Percentiles rank a stretch among this genome's conserved stretches.
These are phyloP conservation scores for Cirrhinus mrigala DNA, from an alignment of 2,797 vertebrate species.

Conservation along the genomic window DNA sequence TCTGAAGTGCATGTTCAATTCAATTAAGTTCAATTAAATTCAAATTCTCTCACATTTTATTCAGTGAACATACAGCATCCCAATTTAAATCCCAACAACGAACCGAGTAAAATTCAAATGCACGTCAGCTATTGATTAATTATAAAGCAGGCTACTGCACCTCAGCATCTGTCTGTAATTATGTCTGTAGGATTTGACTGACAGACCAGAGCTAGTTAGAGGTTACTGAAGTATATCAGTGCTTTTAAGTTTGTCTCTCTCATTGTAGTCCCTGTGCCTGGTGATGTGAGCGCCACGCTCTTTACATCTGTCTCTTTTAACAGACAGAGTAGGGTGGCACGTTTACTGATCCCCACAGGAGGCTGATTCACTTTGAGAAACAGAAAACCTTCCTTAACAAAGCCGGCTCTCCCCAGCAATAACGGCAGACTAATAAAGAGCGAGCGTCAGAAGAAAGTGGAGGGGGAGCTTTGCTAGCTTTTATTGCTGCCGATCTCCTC, in stretches of 20 bases:
- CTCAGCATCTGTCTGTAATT: slow-evolving; percentile 21
- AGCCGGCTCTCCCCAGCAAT: slow-evolving; percentile 45
- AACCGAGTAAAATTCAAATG: background rate
- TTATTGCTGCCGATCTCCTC: slow-evolving; percentile 68
- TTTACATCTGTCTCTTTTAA: slow-evolving; percentile 31
- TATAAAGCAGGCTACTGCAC: background rate
- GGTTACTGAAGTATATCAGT: slow-evolving; percentile 39
- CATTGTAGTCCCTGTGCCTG: slow-evolving; percentile 4
- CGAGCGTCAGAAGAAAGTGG: slow-evolving; percentile 53
- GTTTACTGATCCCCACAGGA: slow-evolving; percentile 45
- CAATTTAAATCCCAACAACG: background rate
- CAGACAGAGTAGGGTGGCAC: slow-evolving; percentile 21
- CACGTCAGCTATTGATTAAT: slow-evolving; percentile 6
- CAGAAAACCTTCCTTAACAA: slow-evolving; percentile 55
- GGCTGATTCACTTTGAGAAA: slow-evolving; percentile 49
- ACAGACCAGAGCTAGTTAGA: slow-evolving; percentile 32
- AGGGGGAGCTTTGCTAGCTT: slow-evolving; percentile 57
- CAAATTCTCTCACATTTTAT: background rate
- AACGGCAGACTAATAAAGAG: slow-evolving; percentile 60
- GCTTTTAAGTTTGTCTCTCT: slow-evolving; percentile 26
- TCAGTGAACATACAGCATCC: background rate
- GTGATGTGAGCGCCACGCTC: slow-evolving; percentile 24
- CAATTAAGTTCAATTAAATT: too few species aligned
- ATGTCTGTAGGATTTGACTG: slow-evolving; percentile 27
- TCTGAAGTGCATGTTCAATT: too few species aligned